phyloP scores from a whole-genome alignment of 2,888 invertebrate genomes.

The Ormyrus nitidulus region DNA sequence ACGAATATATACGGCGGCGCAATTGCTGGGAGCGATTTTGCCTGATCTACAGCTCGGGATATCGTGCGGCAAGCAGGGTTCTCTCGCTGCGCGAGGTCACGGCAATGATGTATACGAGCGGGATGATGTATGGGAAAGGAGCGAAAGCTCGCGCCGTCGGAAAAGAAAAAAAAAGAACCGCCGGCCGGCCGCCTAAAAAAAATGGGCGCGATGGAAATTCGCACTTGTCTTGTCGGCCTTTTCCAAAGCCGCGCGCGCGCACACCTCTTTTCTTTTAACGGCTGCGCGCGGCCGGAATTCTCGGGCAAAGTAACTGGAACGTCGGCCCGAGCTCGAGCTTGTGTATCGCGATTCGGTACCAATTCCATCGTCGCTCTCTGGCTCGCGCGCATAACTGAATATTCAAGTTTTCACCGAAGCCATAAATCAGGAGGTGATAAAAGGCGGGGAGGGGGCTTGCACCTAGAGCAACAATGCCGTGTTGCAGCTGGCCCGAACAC shows the following conservation, averaged over 20 bases:
- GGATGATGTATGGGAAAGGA: slow-evolving; percentile 37
- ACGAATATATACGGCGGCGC: slow-evolving; percentile 44
- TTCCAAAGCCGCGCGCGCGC: not conserved
- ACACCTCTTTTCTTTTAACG: slow-evolving; percentile 29
- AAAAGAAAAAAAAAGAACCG: not conserved
- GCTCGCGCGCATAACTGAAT: slow-evolving; percentile 24
- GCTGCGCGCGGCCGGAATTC: slow-evolving; percentile 11
- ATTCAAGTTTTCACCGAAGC: slow-evolving; percentile 45
- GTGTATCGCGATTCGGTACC: slow-evolving; percentile 29
- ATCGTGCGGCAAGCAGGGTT: not conserved
- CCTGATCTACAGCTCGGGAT: slow-evolving; percentile 61
- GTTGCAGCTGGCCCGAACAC: slow-evolving; percentile 27
- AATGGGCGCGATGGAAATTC: not conserved
- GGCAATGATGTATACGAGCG: slow-evolving; percentile 13
- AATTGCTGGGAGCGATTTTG: slow-evolving; percentile 63
- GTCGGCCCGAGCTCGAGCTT: not conserved
- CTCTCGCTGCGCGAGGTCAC: slow-evolving; percentile 15
- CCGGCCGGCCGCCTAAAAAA: no score
- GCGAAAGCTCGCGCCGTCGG: slow-evolving; percentile 13
- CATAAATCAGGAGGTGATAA: slow-evolving; percentile 48
- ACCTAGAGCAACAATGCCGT: slow-evolving; percentile 7
- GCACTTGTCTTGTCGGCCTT: not conserved
- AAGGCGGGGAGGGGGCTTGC: not conserved
- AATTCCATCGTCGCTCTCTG: slow-evolving; percentile 23
- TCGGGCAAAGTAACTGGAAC: slow-evolving; percentile 44